These are phyloP conservation scores for Clarias magur DNA, from an alignment of 2,113 vertebrate genomes.

Conservation along the genomic window DNA sequence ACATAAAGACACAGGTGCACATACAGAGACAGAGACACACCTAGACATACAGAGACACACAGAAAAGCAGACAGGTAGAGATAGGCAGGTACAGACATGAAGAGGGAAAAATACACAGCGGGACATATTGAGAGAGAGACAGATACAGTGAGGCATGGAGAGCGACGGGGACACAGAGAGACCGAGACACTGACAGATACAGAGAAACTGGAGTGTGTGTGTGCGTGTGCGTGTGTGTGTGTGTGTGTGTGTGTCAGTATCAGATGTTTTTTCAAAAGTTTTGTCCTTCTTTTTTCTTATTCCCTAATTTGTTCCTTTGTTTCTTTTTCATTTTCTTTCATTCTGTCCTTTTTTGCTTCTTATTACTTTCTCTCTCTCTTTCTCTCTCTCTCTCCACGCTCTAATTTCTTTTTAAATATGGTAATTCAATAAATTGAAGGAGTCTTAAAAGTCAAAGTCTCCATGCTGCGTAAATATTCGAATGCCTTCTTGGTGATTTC, in stretches of 20 bases:
- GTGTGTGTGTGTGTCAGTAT: background rate
- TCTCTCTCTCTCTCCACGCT: background rate
- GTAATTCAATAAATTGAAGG: background rate
- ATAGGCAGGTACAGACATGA: background rate
- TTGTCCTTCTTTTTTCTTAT: constrained; percentile 11
- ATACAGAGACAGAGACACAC: background rate
- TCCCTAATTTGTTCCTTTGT: constrained; percentile 16
- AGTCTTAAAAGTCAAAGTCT: constrained; percentile 11
- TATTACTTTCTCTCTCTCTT: background rate
- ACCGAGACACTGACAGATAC: background rate
- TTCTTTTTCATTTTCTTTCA: background rate
- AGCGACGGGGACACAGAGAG: constrained; percentile 57
- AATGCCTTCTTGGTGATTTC: constrained; percentile 32
- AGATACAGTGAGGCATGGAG: constrained; percentile 36
- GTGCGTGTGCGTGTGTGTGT: background rate
- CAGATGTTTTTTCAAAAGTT: background rate
- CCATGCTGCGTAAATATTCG: background rate
- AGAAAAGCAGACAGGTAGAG: constrained; percentile 40
- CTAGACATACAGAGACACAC: background rate
- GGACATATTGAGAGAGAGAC: background rate
- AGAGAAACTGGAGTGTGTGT: no score
- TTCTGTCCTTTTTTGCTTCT: background rate
- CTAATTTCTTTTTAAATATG: constrained; percentile 8
- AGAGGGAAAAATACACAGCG: background rate
- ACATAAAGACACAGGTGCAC: background rate